These are phyloP conservation scores for Melanotaenia boesemani DNA, from an alignment of 2,797 vertebrate species.

Conservation along the genomic window DNA sequence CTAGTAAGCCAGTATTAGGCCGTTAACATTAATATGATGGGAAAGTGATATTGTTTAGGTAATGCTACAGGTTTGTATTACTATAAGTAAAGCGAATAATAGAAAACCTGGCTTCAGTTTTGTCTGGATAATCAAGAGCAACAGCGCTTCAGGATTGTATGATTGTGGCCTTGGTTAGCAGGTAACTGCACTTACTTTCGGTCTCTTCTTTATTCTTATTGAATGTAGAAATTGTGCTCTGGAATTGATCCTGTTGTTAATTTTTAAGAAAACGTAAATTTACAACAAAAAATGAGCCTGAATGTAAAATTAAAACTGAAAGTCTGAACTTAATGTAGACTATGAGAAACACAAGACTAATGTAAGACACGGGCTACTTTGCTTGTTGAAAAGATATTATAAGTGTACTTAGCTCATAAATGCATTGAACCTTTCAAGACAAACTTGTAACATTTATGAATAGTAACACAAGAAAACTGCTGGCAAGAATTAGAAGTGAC, in stretches of 20 bases:
- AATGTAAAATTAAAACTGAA: constrained; percentile 21
- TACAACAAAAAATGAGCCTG: neutral
- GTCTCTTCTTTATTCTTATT: neutral
- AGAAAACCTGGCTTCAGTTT: neutral
- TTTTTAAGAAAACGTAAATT: neutral
- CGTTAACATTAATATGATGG: constrained; percentile 13
- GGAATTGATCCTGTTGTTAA: neutral
- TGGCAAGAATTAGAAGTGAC: neutral
- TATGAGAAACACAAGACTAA: neutral
- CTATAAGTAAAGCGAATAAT: neutral
- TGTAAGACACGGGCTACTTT: neutral
- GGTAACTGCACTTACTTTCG: neutral
- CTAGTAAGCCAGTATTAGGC: constrained; percentile 5
- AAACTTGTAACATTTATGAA: neutral
- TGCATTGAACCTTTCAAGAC: neutral
- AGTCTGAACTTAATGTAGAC: neutral
- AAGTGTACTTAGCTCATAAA: neutral
- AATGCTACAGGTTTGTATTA: constrained; percentile 18
- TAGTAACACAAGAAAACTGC: neutral
- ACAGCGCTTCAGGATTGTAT: neutral
- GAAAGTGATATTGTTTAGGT: neutral
- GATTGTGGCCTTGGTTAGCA: neutral
- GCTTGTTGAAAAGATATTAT: neutral
- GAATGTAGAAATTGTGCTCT: neutral
- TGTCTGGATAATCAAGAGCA: neutral